Conservation (phyloP, 2,797 vertebrate species). For the Otus scops region DNA sequence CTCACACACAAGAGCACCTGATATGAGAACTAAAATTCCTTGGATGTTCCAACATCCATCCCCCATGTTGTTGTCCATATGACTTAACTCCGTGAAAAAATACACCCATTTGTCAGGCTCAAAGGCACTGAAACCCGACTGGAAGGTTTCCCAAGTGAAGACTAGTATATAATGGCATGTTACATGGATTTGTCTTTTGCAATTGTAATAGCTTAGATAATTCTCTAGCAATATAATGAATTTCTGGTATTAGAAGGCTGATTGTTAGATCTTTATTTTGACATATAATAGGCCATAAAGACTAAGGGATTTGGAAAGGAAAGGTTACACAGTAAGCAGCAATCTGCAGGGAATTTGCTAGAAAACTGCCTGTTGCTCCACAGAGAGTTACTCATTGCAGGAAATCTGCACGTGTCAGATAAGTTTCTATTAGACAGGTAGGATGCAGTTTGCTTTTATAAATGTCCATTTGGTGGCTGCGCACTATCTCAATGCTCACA, state of each 20-base stretch:
- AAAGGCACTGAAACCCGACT: background rate
- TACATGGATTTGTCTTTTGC: background rate
- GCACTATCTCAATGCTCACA: background rate
- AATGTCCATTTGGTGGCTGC: background rate
- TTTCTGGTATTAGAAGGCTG: background rate
- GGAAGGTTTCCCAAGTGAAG: background rate
- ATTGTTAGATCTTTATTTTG: background rate
- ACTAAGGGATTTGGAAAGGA: background rate
- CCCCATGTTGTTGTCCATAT: background rate
- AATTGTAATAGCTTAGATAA: background rate
- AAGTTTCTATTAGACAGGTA: constrained; percentile 6
- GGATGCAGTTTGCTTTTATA: background rate
- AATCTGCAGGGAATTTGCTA: background rate
- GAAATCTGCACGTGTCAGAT: constrained; percentile 12
- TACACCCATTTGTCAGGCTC: background rate
- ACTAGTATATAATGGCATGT: background rate
- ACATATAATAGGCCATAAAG: background rate
- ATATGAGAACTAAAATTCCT: background rate
- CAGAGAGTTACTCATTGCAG: background rate
- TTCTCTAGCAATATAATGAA: background rate
- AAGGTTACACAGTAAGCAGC: background rate
- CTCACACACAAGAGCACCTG: fast-evolving
- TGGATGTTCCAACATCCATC: background rate
- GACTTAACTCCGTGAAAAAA: background rate
- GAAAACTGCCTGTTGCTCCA: background rate